Evolutionary conservation across 2,888 invertebrate genomes (phyloP).

Genomic region (Stenotaenia linearis): DNA sequence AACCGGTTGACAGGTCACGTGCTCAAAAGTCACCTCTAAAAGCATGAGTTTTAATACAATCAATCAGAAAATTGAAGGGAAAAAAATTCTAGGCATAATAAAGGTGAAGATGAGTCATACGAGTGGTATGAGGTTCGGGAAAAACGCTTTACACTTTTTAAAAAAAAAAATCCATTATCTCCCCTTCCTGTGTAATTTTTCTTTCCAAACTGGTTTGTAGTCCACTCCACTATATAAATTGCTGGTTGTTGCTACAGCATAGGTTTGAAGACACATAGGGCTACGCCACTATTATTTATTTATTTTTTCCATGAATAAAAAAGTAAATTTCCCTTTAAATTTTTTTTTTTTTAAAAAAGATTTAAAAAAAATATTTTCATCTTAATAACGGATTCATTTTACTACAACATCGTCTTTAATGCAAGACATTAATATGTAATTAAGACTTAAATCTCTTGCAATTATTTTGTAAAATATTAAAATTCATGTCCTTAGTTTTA

Average conservation of each 20-base stretch:
- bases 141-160: not conserved
- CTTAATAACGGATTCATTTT: too few relatives aligned
- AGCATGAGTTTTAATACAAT: not conserved
- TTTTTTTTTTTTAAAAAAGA: not conserved
- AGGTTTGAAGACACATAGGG: not conserved
- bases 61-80: not conserved
- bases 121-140: not conserved
- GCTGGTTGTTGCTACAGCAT: not conserved
- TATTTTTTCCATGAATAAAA: not conserved
- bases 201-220: not conserved
- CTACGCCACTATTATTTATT: not conserved
- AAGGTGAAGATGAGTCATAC: not conserved
- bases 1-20: not conserved
- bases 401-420: too few relatives aligned
- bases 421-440: too few relatives aligned
- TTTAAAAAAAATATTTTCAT: not conserved
- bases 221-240: not conserved
- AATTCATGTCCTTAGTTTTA: too few relatives aligned
- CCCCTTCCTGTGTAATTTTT: conserved; percentile 4
- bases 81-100: not conserved
- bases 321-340: not conserved
- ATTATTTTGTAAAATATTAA: too few relatives aligned
- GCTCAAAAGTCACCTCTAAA: conserved; percentile 1
- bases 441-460: too few relatives aligned
- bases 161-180: not conserved